Conservation (phyloP, 2,888 invertebrate genomes). For the Brenthis daphne region DNA sequence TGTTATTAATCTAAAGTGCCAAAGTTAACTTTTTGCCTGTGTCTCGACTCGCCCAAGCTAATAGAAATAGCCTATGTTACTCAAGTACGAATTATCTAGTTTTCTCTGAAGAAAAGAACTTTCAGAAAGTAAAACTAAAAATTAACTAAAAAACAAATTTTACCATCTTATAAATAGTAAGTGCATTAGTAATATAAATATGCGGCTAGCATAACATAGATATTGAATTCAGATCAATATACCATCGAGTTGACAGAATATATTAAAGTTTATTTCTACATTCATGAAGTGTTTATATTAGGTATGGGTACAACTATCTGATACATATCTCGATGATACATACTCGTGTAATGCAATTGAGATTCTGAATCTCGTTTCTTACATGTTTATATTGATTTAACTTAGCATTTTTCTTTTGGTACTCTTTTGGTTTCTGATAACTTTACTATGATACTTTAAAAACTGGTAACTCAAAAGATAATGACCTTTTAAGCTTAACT, state of each 20-base stretch:
- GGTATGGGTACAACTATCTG: conserved; percentile 29
- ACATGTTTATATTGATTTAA: conserved; percentile 15
- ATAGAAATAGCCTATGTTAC: too few relatives aligned
- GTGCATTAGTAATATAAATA: too few relatives aligned
- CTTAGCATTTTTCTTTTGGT: not conserved
- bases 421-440: not conserved
- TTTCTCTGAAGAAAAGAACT: too few relatives aligned
- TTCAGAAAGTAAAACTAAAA: too few relatives aligned
- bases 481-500: conserved; percentile 25
- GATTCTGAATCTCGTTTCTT: conserved; percentile 26
- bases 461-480: conserved; percentile 22
- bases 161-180: too few relatives aligned
- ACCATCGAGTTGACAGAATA: not conserved
- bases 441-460: not conserved
- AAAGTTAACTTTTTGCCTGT: too few relatives aligned
- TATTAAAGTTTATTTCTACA: conserved; percentile 32
- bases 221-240: not conserved
- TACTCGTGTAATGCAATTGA: conserved; percentile 17
- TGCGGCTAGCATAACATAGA: not conserved
- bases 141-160: too few relatives aligned
- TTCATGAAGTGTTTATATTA: conserved; percentile 37
- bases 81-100: too few relatives aligned
- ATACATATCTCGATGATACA: conserved; percentile 33
- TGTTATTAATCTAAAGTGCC: too few relatives aligned
- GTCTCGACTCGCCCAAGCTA: too few relatives aligned